phyloP scores from a whole-genome alignment of 2,797 vertebrate genomes.

The Pachyuromys duprasi region DNA sequence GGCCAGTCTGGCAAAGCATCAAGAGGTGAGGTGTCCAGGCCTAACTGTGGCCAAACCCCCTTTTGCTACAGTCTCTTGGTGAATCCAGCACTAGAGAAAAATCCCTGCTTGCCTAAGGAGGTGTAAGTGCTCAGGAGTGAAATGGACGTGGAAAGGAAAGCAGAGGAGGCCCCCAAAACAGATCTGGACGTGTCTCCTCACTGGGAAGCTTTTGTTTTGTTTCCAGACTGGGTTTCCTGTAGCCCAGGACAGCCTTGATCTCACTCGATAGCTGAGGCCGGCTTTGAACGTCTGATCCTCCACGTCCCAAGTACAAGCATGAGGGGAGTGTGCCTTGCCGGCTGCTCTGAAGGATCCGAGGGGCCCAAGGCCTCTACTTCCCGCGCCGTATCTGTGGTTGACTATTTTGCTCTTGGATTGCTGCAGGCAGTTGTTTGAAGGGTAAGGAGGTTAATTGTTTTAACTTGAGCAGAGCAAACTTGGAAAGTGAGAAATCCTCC shows the following conservation, averaged over 20 bases:
- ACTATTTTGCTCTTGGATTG: background rate
- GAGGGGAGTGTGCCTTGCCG: fast-evolving
- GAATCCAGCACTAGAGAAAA: background rate
- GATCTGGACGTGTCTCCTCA: fast-evolving
- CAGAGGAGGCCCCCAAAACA: background rate
- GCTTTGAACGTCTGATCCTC: background rate
- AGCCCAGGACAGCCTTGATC: background rate
- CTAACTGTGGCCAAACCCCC: background rate
- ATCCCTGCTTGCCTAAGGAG: background rate
- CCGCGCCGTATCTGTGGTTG: background rate
- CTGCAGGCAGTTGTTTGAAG: constrained; percentile 80
- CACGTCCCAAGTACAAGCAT: background rate
- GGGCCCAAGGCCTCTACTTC: background rate
- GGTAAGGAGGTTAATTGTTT: constrained; percentile 84
- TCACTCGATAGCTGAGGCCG: background rate
- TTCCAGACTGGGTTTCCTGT: background rate
- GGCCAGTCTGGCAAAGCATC: background rate
- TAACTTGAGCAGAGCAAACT: constrained; percentile 79
- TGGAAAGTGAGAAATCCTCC: constrained; percentile 80
- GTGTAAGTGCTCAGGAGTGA: background rate
- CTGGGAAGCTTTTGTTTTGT: background rate
- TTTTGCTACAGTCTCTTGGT: background rate
- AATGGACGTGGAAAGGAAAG: too few species aligned
- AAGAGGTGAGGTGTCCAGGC: background rate
- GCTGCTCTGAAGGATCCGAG: background rate